A percentile compares a stretch with the other conserved stretches of the same genome.
These are phyloP conservation scores for Nebria salina DNA, from an alignment of 2,888 invertebrate species.

Conservation along the genomic window DNA sequence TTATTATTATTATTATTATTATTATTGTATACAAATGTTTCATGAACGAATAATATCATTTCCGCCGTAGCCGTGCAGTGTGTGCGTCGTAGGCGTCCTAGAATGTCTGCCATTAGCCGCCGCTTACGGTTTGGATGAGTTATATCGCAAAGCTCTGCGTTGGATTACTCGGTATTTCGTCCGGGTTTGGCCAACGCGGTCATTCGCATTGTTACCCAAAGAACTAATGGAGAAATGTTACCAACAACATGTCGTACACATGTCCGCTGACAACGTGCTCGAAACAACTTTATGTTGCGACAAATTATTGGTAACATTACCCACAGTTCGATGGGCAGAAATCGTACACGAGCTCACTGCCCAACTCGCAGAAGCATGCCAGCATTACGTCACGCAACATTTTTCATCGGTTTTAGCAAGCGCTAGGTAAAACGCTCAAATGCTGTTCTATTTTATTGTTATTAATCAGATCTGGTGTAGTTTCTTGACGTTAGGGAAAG, in stretches of 20 bases:
- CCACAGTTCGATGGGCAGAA: conserved; percentile 85
- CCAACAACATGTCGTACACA: conserved; percentile 81
- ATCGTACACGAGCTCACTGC: conserved; percentile 80
- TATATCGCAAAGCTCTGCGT: conserved; percentile 84
- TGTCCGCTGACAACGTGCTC: conserved; percentile 82
- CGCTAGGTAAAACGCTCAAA: conserved; percentile 35
- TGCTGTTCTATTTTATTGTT: conserved; percentile 7
- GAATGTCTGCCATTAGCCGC: conserved; percentile 88
- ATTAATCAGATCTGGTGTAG: conserved; percentile 52
- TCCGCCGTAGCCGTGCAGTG: conserved; percentile 78
- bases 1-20: no score
- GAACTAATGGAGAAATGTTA: conserved; percentile 86
- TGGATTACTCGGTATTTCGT: conserved; percentile 91
- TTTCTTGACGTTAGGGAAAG: conserved; percentile 74
- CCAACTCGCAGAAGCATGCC: conserved; percentile 81
- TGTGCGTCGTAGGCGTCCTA: conserved; percentile 86
- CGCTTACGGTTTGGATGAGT: conserved; percentile 86
- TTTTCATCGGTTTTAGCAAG: conserved; percentile 76
- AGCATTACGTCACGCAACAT: conserved; percentile 81
- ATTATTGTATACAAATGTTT: no score
- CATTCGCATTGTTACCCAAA: conserved; percentile 85
- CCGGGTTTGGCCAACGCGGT: conserved; percentile 90
- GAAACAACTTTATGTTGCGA: conserved; percentile 88
- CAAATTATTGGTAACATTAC: conserved; percentile 78
- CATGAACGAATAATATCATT: neutral